Base-by-base conservation (phyloP, 2,797 vertebrate species). In the Orestias chungarensis region DNA sequence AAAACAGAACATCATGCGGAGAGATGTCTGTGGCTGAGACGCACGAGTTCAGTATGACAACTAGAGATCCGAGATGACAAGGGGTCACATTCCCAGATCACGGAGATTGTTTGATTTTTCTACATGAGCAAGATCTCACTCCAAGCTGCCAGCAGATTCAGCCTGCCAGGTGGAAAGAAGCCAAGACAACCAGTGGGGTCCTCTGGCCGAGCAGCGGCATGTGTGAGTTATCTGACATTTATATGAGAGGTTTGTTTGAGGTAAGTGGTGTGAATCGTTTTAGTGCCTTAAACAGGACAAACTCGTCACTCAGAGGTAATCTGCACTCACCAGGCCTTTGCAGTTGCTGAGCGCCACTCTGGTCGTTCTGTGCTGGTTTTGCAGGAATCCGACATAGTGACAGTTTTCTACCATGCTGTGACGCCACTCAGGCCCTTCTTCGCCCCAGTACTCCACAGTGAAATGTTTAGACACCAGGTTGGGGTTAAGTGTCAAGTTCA, bases 311-410 rank as follows among this genome's bases (percentile, higher is more conserved):
- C 43, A n/a, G 49, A 11, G 29, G 15, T 44, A 14, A 52, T 3
- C 67, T 55, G 47, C 89, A 97, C 97, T 98, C 95, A 99, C 97
- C 97, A 99, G 93, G 90, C 97, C 97, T 82, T 95, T 95, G 93
- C 97, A 99, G 95, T 97, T 99, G 94, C 97, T 99, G 89, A 99
- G 93, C 20, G 96, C 98, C 95, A 99, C 98, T 92, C 95, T 94
- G 82, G 95, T 96, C 82, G 96, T 97, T 88, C 93, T 93, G 87
- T 87, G 94, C 85, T 96, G 96, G 87, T 98, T 95, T 92, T 95
- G 95, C 92, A 99, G 93, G 93, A 96, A 97, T 94, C 98, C 98
- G 40, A 95, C 96, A 81, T 99, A 99, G 94, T 99, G 96, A 91
- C 98, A 99, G 92, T 96, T 96, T 84, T 99, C 96, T 80, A 96